Evolutionary conservation across 2,888 invertebrate species (phyloP), one percentile per base, ranked within the genome.

Genomic region (Tiliacea aurago): DNA sequence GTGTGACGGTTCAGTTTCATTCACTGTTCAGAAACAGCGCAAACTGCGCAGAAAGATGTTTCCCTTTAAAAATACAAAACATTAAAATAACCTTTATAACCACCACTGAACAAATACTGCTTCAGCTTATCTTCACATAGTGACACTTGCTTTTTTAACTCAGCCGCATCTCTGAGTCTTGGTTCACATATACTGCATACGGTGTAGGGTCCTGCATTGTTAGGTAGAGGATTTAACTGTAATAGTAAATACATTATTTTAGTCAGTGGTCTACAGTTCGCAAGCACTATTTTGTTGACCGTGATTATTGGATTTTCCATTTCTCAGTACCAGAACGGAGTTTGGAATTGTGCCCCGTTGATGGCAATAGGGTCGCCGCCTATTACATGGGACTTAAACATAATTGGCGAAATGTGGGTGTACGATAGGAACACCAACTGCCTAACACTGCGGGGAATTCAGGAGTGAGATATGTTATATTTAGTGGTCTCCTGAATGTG

Each of bases 41-140:
- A 28, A 28, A 28, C 2, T 28, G 3, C 28, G 3, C 28, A 1
- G 1, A 28, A 28, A 37, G 37, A 37, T 4, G 37, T 37, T 4
- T 37, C 37, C 2, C 37, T 4, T 37, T 37, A 41, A 41, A 41
- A 41, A 9, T 41, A 41, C 9, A 41, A 43, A 43, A 43, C 13
- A 43, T 11, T 5, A 23, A 15, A 53, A 4, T 28, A 7, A 63
- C 86, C 84, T 79, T 85, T 83, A 49, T 49, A 73, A 0, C 71
- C 75, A 49, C 67, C 83, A 2, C 33, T 68, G 37, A 63, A 83
- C 4, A 85, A 2, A 37, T 83, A 84, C 13, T 80, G 33, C 37
- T 74, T 80, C 4, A 86, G 13, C 43, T 83, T 85, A 3, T 86
- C 77, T n/a, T 86, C 86, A 70, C 87, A 86, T 0, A 55, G 3